Base-by-base conservation (phyloP, 2,888 invertebrate genomes). In the Thera britannica region DNA sequence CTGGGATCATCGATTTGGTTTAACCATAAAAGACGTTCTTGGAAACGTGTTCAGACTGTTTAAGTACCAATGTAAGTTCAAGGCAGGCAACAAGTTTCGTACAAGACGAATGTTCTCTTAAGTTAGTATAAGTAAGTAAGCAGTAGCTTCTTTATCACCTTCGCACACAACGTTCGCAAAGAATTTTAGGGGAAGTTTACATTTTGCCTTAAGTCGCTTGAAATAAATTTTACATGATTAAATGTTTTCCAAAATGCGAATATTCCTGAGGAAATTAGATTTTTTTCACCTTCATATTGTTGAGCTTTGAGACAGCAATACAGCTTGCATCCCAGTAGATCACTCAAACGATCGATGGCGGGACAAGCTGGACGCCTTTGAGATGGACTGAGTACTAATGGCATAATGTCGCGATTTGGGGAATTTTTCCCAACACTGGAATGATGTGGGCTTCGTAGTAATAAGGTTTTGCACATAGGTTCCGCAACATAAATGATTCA, bases 31-130 rank as follows among this genome's bases (percentile, higher is more conserved):
- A 36, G 44, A 54, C 65, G 58, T 64, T 58, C 38, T 58, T 61
- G 63, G 58, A 64, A 60, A 58, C 58, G 63, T 67, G 69, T 71
- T 68, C 73, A 67, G 64, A 72, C 75, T 74, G 75, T 72, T 72
- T 69, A 75, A 75, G 65, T 73, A 67, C 67, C 72, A 72, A 66
- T 70, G 58, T 38, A 66, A 72, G 79, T 80, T 83, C 83, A 83
- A 83, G 83, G 83, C 44, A 57, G 75, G 63, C 71, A 57, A 58
- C 68, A 59, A 44, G 67, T 68, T 65, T 58, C 59, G 62, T 41
- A 41, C 34, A 64, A 68, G 48, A 58, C 57, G 62, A 51, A 59
- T 61, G 38, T 52, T 65, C 57, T 46, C 44, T 46, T 2, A 9
- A 46, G 9, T 46, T 9, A 38, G 3, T 5, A 38, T 5, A 38